Percentiles rank a stretch among this genome's conserved stretches.
Evolutionary conservation across 2,888 invertebrate genomes (phyloP).

Genomic region (Magallana nippona): DNA sequence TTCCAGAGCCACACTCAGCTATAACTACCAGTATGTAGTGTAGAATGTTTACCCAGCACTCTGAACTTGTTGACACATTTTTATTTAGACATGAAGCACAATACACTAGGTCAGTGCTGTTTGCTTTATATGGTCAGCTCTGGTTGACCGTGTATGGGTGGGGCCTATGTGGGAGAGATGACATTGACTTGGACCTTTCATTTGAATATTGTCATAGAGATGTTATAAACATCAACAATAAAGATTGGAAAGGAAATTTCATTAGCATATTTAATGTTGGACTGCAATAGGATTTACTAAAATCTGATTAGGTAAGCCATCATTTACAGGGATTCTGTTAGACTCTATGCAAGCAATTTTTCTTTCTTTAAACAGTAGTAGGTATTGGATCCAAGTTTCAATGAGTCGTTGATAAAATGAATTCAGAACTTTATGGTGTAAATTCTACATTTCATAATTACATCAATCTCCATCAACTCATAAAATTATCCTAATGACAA

Average conservation of each 20-base stretch:
- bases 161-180: background rate
- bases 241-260: background rate
- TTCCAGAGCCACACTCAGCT: too few relatives aligned
- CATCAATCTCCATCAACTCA: too few relatives aligned
- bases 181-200: background rate
- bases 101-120: background rate
- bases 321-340: too few relatives aligned
- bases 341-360: too few relatives aligned
- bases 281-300: background rate
- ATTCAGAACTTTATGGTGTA: too few relatives aligned
- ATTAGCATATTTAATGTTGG: background rate
- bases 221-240: background rate
- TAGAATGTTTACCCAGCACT: background rate
- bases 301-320: background rate
- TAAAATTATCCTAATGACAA: too few relatives aligned
- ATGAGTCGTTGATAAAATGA: background rate
- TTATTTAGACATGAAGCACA: background rate
- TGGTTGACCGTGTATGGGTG: background rate
- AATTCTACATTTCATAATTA: too few relatives aligned
- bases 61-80: conserved; percentile 2
- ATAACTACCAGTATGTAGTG: background rate
- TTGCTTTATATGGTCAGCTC: background rate
- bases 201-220: conserved; percentile 16
- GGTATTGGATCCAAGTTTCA: background rate
- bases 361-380: background rate